phyloP scores from a whole-genome alignment of 1,140 invertebrate genomes.

The Probaryconus sp. region DNA sequence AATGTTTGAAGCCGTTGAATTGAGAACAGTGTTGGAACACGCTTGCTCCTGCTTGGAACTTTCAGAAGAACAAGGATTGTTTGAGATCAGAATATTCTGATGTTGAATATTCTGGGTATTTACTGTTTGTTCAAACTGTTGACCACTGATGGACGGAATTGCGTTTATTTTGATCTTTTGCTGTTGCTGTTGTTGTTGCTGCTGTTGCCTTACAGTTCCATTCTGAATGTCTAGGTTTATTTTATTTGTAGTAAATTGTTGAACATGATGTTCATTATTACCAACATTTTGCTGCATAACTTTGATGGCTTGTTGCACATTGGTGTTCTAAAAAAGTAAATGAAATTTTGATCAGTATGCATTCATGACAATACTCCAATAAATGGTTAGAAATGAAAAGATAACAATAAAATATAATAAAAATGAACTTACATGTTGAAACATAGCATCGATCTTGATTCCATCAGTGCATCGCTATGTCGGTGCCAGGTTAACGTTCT shows the following conservation, averaged over 20 bases:
- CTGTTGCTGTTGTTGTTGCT: conserved; percentile 27
- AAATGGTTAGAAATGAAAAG: no score
- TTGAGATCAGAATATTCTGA: conserved; percentile 72
- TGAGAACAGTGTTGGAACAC: conserved; percentile 55
- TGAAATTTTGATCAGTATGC: no score
- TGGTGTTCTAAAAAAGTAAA: no score
- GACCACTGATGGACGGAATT: conserved; percentile 4
- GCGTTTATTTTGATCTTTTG: conserved; percentile 44
- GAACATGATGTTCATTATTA: conserved; percentile 65
- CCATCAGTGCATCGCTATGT: conserved; percentile 60
- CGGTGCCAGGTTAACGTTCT: conserved; percentile 61
- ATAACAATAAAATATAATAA: no score
- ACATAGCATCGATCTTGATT: conserved; percentile 65
- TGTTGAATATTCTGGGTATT: conserved; percentile 63
- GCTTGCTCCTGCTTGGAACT: conserved; percentile 49
- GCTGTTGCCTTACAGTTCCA: conserved; percentile 18
- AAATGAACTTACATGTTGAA: no score
- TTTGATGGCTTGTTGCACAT: conserved; percentile 71
- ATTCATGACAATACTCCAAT: no score
- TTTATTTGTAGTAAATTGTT: conserved; percentile 53
- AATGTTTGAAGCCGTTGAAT: conserved; percentile 71
- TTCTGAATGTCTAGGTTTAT: conserved; percentile 58
- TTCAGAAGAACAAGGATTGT: conserved; percentile 49
- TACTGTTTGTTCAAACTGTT: conserved; percentile 43
- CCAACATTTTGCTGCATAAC: conserved; percentile 67